Evolutionary conservation across 2,888 invertebrate species (phyloP), one percentile per base, ranked within the genome.

Genomic region (Pandemis cinnamomeana): DNA sequence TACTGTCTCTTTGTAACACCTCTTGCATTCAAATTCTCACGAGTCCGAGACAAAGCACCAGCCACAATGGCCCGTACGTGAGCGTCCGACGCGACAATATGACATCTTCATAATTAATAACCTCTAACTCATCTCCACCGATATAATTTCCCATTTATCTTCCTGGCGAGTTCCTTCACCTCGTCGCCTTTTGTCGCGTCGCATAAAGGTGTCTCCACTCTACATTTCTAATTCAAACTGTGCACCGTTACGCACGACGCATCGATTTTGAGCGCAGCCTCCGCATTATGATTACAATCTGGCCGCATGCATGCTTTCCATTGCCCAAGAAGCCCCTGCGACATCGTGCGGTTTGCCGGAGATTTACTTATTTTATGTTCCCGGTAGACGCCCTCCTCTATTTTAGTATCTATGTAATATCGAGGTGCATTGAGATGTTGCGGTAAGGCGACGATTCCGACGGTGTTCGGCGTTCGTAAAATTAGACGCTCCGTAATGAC

Each of bases 81-180:
- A 90, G 88, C 85, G 87, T 81, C 84, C 81, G 81, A 80, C 83
- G 87, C 86, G 91, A 91, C 92, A 91, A 89, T 92, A 88, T 92
- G 93, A 91, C 93, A 90, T 86, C 91, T 91, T 89, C 89, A 92
- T 93, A 93, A 93, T 93, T 94, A 94, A 94, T 94, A 93, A 91
- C 93, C 90, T 89, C 88, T 87, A 89, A 88, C 87, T 91, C 91
- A 93, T 93, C 91, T 89, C 86, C 83, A 87, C 89, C 90, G 91
- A 93, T 94, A 93, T 92, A 91, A 93, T 93, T 92, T 92, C 89
- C 79, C 92, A 93, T 93, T 92, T 92, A 93, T 93, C 92, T 91
- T 85, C 80, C 81, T 77, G 72, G 78, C 73, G 85, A 90, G 93
- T 90, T 93, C 90, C 89, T 92, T 92, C 87, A 93, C 92, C 92